phyloP scores from a whole-genome alignment of 2,113 vertebrate genomes.

The Aleadryas rufinucha region DNA sequence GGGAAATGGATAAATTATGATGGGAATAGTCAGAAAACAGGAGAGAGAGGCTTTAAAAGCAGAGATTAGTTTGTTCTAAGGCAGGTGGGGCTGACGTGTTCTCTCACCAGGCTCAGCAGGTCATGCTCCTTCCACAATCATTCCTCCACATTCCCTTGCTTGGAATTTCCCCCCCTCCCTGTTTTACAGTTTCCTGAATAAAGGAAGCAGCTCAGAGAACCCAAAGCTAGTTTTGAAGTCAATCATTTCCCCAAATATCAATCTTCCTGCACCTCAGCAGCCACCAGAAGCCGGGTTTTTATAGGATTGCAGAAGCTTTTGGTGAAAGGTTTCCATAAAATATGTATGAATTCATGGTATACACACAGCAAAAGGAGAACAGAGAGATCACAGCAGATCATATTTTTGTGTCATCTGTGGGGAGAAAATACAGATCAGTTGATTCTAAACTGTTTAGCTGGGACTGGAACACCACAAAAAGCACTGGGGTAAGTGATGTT shows the following conservation, averaged over 20 bases:
- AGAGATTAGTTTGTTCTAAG: neutral
- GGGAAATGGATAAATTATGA: neutral
- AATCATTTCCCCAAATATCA: neutral
- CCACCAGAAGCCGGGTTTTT: neutral
- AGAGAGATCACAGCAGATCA: constrained; percentile 18
- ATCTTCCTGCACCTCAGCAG: neutral
- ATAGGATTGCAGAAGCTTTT: neutral
- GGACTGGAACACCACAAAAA: neutral
- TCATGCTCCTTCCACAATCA: neutral
- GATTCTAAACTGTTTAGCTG: neutral
- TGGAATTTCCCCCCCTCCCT: neutral
- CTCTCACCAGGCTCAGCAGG: neutral
- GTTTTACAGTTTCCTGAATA: neutral
- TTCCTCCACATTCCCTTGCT: neutral
- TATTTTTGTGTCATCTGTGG: constrained; percentile 15
- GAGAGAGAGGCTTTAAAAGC: neutral
- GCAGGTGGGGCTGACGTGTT: neutral
- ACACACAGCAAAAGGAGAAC: neutral
- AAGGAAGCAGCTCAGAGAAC: neutral
- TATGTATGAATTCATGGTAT: constrained; percentile 32
- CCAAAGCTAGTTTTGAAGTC: neutral
- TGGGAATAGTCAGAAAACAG: neutral
- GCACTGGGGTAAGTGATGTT: neutral
- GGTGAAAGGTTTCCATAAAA: constrained; percentile 34
- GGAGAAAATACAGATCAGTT: constrained; percentile 16